Conservation (phyloP, 2,113 vertebrate species). For the Lepus europaeus region DNA sequence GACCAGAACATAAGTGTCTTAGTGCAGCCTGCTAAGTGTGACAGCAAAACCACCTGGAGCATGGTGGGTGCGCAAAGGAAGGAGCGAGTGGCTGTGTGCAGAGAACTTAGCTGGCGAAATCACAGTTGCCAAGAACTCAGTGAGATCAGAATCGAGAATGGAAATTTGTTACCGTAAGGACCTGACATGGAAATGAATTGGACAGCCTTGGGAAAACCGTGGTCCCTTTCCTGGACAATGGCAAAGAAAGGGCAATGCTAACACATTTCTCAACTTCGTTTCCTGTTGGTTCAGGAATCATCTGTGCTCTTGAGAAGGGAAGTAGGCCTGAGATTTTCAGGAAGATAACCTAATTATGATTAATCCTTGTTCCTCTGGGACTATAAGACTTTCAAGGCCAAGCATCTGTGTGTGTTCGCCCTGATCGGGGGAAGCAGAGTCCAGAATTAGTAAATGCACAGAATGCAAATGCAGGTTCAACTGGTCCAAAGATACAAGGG, state of each 20-base stretch:
- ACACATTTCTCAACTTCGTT: slow-evolving; percentile 68
- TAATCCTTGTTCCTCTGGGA: slow-evolving; percentile 75
- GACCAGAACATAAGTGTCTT: not conserved
- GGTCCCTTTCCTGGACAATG: slow-evolving; percentile 51
- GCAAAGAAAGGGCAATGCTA: slow-evolving; percentile 59
- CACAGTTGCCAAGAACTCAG: not conserved
- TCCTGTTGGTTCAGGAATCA: slow-evolving; percentile 83
- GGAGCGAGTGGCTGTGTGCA: not conserved
- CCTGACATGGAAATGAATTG: slow-evolving; percentile 41
- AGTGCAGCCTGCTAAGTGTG: not conserved
- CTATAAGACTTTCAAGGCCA: slow-evolving; percentile 76
- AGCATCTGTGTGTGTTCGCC: slow-evolving; percentile 47
- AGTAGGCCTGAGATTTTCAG: slow-evolving; percentile 75
- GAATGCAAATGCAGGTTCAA: slow-evolving; percentile 28
- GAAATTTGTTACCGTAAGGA: slow-evolving; percentile 44
- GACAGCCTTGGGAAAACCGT: not conserved
- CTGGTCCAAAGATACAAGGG: not conserved
- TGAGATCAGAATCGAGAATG: not conserved
- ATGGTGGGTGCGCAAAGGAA: not conserved
- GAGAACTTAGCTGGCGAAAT: not conserved
- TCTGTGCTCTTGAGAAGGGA: slow-evolving; percentile 79
- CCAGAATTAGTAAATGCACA: not conserved
- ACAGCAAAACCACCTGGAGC: not conserved
- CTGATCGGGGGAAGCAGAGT: not conserved
- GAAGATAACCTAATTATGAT: slow-evolving; percentile 77